Evolutionary conservation across 2,113 vertebrate genomes (phyloP).

Genomic region (Ciconia maguari): DNA sequence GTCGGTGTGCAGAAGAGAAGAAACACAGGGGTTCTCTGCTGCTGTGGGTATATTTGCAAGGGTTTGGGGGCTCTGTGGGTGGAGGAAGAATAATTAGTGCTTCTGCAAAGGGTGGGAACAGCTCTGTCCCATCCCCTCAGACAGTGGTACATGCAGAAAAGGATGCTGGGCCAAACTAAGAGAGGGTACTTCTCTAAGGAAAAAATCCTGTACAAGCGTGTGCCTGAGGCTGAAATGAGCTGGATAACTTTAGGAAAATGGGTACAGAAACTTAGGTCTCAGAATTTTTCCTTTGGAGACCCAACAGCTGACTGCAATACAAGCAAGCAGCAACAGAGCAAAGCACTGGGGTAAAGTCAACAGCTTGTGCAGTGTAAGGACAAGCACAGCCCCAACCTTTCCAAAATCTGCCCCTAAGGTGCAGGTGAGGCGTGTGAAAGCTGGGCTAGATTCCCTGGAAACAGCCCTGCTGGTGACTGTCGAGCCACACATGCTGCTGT

Average conservation of each 20-base stretch:
- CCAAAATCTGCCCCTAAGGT: neutral
- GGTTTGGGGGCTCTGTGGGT: neutral
- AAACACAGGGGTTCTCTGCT: neutral
- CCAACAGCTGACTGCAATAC: neutral
- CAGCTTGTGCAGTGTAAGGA: neutral
- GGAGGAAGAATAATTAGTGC: neutral
- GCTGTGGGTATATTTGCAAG: neutral
- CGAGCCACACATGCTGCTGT: fast-evolving
- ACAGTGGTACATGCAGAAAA: fast-evolving
- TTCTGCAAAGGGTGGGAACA: neutral
- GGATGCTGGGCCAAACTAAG: neutral
- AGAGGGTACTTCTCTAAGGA: neutral
- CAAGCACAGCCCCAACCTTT: neutral
- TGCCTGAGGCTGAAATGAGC: neutral
- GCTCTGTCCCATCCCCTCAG: fast-evolving
- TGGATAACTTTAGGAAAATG: fast-evolving
- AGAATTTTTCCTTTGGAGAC: neutral
- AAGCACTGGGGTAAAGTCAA: neutral
- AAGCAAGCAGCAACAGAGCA: neutral
- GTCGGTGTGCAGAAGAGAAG: fast-evolving
- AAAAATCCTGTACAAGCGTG: fast-evolving
- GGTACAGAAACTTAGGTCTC: neutral
- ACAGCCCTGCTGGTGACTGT: neutral
- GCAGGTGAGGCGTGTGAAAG: neutral
- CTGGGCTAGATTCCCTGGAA: neutral